A percentile compares a stretch with the other conserved stretches of the same genome.
Evolutionary conservation across 2,113 vertebrate species (phyloP).

Genomic region (Neoarius graeffei): DNA sequence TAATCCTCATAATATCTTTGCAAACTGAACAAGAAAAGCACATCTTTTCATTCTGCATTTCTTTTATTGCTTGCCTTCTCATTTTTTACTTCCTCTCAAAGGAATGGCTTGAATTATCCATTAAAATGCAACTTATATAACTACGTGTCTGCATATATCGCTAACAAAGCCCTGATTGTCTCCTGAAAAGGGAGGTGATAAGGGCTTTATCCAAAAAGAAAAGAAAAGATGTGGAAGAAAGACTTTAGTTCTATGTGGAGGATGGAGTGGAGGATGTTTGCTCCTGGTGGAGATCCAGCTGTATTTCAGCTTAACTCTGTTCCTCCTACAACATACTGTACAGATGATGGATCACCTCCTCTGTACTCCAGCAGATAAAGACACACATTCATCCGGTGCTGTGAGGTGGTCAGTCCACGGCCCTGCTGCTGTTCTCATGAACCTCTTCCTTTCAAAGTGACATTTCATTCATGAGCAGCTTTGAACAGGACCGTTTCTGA

Average conservation of each 20-base stretch:
- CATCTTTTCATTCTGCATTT: background rate
- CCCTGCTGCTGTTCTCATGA: background rate
- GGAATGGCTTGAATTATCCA: background rate
- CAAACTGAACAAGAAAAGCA: background rate
- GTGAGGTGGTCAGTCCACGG: conserved; percentile 7
- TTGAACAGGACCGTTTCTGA: background rate
- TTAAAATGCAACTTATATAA: background rate
- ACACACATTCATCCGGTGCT: conserved; percentile 11
- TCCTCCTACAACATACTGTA: conserved; percentile 2
- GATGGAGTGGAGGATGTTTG: background rate
- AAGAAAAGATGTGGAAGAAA: background rate
- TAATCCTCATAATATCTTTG: background rate
- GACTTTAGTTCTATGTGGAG: background rate
- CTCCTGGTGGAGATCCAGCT: conserved; percentile 3
- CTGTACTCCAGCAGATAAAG: conserved; percentile 1
- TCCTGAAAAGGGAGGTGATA: background rate
- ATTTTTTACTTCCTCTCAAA: background rate
- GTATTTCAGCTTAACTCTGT: background rate
- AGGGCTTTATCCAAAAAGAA: background rate
- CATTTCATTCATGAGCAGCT: background rate
- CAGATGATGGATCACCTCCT: conserved; percentile 5
- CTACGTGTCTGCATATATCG: background rate
- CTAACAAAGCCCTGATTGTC: background rate
- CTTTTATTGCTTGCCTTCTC: background rate
- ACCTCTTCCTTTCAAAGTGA: background rate